Conservation (phyloP, 2,888 invertebrate genomes). For the Lagria hirta region DNA sequence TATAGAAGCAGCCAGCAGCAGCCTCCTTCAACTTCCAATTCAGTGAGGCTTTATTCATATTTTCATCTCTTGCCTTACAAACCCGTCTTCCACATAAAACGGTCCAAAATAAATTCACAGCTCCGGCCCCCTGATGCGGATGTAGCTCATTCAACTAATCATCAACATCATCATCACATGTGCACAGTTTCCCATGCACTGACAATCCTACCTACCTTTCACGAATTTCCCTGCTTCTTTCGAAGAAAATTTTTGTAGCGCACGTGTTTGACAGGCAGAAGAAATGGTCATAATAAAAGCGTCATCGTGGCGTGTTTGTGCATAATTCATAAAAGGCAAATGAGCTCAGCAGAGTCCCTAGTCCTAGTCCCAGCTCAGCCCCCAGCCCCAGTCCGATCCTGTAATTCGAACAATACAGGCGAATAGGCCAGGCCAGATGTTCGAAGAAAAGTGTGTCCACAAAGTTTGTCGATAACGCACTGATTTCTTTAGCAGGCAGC, state of each 20-base stretch:
- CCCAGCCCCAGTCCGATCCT: slow-evolving; percentile 22
- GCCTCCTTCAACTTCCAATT: too few species aligned
- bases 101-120: slow-evolving; percentile 20
- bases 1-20: too few species aligned
- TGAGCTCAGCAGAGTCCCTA: too few species aligned
- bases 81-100: too few species aligned
- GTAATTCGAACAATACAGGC: slow-evolving; percentile 32
- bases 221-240: slow-evolving; percentile 18
- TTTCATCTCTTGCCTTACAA: neutral
- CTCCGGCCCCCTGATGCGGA: slow-evolving; percentile 20
- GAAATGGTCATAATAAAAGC: slow-evolving; percentile 3
- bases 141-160: slow-evolving; percentile 24
- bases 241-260: slow-evolving; percentile 19
- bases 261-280: slow-evolving; percentile 7
- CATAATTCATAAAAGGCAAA: too few species aligned
- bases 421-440: slow-evolving; percentile 34
- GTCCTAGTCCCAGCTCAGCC: slow-evolving; percentile 7
- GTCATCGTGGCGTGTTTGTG: slow-evolving; percentile 12
- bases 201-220: slow-evolving; percentile 15
- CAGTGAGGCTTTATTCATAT: too few species aligned
- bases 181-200: slow-evolving; percentile 20
- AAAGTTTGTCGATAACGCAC: slow-evolving; percentile 26
- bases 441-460: slow-evolving; percentile 25
- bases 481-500: slow-evolving; percentile 39
- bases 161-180: slow-evolving; percentile 14